Conservation (phyloP, 2,113 vertebrate genomes). For the Antennarius striatus region DNA sequence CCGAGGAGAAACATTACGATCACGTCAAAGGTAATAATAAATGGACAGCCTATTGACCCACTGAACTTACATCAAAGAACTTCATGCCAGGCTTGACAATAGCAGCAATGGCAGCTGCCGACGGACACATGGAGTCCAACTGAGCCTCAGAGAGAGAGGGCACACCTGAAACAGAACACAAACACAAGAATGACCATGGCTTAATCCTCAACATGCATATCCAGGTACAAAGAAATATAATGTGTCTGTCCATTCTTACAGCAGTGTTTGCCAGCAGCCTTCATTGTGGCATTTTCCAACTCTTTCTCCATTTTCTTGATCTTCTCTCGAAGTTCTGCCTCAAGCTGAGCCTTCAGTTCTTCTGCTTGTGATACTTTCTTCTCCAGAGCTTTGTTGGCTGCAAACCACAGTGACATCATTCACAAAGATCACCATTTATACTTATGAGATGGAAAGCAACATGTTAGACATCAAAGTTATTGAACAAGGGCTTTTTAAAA, state of each 20-base stretch:
- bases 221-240: neutral
- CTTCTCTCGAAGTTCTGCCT: slow-evolving; percentile 88
- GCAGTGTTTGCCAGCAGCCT: slow-evolving; percentile 89
- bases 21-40: no score
- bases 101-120: slow-evolving; percentile 92
- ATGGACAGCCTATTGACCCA: no score
- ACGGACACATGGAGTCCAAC: slow-evolving; percentile 93
- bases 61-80: slow-evolving; percentile 86
- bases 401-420: slow-evolving; percentile 18
- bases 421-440: neutral
- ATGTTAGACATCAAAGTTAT: neutral
- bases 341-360: slow-evolving; percentile 77
- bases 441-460: neutral
- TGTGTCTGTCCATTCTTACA: slow-evolving; percentile 72
- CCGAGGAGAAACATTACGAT: no score
- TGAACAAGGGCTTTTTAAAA: neutral
- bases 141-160: slow-evolving; percentile 90
- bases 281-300: slow-evolving; percentile 87
- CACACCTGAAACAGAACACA: slow-evolving; percentile 62
- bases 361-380: slow-evolving; percentile 84
- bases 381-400: slow-evolving; percentile 87
- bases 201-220: neutral
- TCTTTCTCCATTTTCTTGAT: slow-evolving; percentile 90
- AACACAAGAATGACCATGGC: no score
- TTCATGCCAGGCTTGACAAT: slow-evolving; percentile 98